These are phyloP conservation scores for Melanaphis sacchari DNA, from an alignment of 1,140 invertebrate species.

Conservation along the genomic window DNA sequence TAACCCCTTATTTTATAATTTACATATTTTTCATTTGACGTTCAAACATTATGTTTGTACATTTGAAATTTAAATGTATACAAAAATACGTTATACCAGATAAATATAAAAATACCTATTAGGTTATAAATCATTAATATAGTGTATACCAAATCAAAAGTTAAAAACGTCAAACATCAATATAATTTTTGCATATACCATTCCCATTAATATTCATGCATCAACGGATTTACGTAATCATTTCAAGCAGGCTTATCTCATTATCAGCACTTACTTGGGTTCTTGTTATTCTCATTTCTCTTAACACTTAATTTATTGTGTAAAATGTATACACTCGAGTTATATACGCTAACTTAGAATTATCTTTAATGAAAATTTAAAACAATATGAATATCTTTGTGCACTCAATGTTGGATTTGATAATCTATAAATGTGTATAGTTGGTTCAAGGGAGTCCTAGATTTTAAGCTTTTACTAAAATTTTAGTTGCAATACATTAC, in stretches of 20 bases:
- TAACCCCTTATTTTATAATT: background rate
- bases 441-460: background rate
- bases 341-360: background rate
- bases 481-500: background rate
- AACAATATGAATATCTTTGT: background rate
- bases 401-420: background rate
- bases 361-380: background rate
- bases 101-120: background rate
- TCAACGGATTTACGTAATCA: background rate
- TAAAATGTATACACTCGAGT: background rate
- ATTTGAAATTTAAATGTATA: background rate
- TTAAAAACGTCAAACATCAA: background rate
- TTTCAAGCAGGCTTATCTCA: constrained; percentile 6
- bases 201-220: background rate
- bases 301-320: background rate
- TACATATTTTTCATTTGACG: background rate
- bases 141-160: background rate
- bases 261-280: constrained; percentile 9
- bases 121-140: background rate
- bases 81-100: background rate
- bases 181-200: background rate
- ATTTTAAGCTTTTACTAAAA: background rate
- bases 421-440: background rate
- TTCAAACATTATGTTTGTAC: background rate
- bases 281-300: background rate